A percentile compares a stretch with the other conserved stretches of the same genome.
These are phyloP conservation scores for Tangara arthus DNA, from an alignment of 2,797 vertebrate genomes.

Conservation along the genomic window DNA sequence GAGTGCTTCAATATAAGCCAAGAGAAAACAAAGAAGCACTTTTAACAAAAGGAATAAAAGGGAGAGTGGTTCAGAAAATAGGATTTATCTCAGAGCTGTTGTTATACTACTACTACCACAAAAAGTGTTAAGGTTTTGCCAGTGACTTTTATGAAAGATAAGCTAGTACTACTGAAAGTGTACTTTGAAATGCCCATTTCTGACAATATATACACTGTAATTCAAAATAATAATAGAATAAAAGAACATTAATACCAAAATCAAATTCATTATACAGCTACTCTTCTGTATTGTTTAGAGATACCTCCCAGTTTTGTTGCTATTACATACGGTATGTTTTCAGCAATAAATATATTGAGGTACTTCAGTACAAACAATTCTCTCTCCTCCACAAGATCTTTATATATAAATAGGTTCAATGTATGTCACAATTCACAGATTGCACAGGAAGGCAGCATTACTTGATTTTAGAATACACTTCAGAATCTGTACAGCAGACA, in stretches of 20 bases:
- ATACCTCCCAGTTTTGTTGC: neutral
- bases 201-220: neutral
- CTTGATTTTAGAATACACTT: neutral
- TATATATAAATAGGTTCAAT: neutral
- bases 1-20: neutral
- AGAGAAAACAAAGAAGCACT: neutral
- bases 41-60: neutral
- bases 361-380: neutral
- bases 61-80: neutral
- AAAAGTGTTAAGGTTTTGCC: neutral
- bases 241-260: neutral
- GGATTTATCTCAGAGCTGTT: neutral
- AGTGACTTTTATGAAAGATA: neutral
- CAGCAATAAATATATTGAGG: neutral
- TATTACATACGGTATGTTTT: neutral
- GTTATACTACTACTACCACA: neutral
- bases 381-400: neutral
- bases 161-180: neutral
- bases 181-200: neutral
- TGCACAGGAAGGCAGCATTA: neutral
- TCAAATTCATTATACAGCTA: neutral
- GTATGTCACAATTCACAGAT: neutral
- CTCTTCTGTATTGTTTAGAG: neutral
- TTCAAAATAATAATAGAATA: neutral
- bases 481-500: neutral